Evolutionary conservation across 2,797 vertebrate species (phyloP), one percentile per base, ranked within the genome.

Genomic region (Erithacus rubecula): DNA sequence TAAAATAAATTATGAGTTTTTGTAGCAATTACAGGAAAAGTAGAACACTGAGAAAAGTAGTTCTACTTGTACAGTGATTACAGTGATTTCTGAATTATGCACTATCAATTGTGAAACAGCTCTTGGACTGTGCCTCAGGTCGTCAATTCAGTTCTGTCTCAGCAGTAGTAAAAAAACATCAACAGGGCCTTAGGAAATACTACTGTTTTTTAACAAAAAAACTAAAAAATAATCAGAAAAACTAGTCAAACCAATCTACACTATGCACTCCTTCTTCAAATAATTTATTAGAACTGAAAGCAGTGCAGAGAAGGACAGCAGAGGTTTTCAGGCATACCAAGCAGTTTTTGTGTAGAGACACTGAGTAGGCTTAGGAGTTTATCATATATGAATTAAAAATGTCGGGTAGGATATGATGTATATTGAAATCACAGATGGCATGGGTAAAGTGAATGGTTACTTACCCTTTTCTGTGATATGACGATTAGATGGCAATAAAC

Each of bases 1-100:
- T 88, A 75, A 91, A 78, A 91, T 55, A 83, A 83, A 68, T 82
- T 44, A 53, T 62, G 43, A 67, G 32, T 89, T 92, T 92, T 82
- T 89, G 18, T 80, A 68, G 58, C 79, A 88, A 52, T 86, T 86
- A 81, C 82, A 91, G 62, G 19, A 70, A 63, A 94, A 86, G n/a
- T 34, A 78, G 79, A 95, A 62, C 44, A 47, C 14, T n/a, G 46
- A 74, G 52, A 74, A 72, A 87, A 83, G n/a, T 51, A 52, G 13
- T 84, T 92, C 58, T 81, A 20, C 53, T 74, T 86, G 30, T 39
- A 30, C 24, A 27, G 22, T 55, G 29, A 56, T 84, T 59, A 34
- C 41, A 74, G 49, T 3, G 3, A 49, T 91, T 74, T 80, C 41
- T 87, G 75, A 83, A 64, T 74, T 59, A 85, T 51, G 19, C 30